Evolutionary conservation across 2,888 invertebrate species (phyloP), one percentile per base, ranked within the genome.

Genomic region (Nymphalis polychloros): DNA sequence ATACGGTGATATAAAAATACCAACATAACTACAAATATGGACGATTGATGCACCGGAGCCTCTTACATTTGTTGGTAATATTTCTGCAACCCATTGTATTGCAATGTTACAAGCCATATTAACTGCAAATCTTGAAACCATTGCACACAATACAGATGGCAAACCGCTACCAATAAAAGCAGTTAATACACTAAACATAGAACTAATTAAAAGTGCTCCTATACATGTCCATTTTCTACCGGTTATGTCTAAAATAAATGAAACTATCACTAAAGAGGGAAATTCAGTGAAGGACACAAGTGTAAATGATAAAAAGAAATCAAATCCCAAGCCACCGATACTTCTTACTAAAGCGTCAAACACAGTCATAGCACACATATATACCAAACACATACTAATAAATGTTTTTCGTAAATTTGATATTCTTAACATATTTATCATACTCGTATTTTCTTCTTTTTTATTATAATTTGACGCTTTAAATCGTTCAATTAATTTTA

Each of bases 221-320:
- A 87, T 75, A 8, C 79, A 73, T 72, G 88, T 71, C 75, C 81
- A 81, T 64, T 85, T 86, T 49, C 90, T 82, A 13, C 90, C 89
- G 2, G 82, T 81, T 48, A 77, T 73, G 69, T 90, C 90, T 68
- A 88, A 76, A 16, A 82, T 70, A 63, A 89, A 85, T 0, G 87
- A 79, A n/a, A 88, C 66, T 55, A 89, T 57, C 5, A 85, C 48
- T 10, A 87, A 64, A 0, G 90, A 86, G 1, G 90, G 89, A 13
- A 86, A 82, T 72, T 89, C 89, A 1, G 89, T 89, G 6, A 87
- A 74, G 2, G 89, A 89, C 17, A 87, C 76, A 5, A 89, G 72
- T 10, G 88, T 82, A 69, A 90, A 89, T 0, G 89, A 88, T 19
- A 89, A 49, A 71, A 89, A 90, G 68, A 87, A 88, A 71, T 90